Evolutionary conservation across 2,113 vertebrate species (phyloP), one percentile per base, ranked within the genome.

Genomic region (Psittacara wagleri): DNA sequence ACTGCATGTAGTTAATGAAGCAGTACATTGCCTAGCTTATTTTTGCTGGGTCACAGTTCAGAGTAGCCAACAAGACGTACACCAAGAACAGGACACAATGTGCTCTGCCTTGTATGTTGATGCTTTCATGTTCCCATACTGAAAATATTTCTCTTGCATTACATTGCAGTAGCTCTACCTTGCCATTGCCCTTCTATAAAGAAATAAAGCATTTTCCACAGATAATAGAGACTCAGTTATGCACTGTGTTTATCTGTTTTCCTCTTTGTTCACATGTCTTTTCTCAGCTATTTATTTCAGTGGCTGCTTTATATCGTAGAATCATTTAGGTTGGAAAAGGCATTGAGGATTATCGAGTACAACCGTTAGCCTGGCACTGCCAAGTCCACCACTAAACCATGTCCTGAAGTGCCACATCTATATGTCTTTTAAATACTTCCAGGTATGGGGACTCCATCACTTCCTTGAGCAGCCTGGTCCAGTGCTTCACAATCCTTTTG

Each of bases 101-200:
- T 97, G 77, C 86, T 81, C 73, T 95, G 80, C 83, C 66, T 92
- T 88, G 77, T 96, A 78, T 28, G 79, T 72, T 96, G 86, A 93
- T 90, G 69, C 24, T 69, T 86, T 89, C 74, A 54, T 15, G 48
- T 86, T 86, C 27, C 83, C 66, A 41, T 35, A 41, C 37, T 11
- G 92, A 91, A 86, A 83, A 74, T 70, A 68, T 39, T 92, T 84
- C 83, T 74, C 76, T 92, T 61, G 59, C 62, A 43, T 57, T 93
- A 11, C 37, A 11, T 41, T 81, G 84, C 51, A 61, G 28, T 29
- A 79, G 55, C 48, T 68, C 52, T 92, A 68, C 94, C 48, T 91
- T 92, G 46, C 63, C 51, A 28, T 70, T 93, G 88, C 41, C 92
- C 86, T 95, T 91, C 80, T 63, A 64, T 54, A 68, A 82, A 92